Evolutionary conservation across 2,113 vertebrate species (phyloP).

Genomic region (Monopterus albus): DNA sequence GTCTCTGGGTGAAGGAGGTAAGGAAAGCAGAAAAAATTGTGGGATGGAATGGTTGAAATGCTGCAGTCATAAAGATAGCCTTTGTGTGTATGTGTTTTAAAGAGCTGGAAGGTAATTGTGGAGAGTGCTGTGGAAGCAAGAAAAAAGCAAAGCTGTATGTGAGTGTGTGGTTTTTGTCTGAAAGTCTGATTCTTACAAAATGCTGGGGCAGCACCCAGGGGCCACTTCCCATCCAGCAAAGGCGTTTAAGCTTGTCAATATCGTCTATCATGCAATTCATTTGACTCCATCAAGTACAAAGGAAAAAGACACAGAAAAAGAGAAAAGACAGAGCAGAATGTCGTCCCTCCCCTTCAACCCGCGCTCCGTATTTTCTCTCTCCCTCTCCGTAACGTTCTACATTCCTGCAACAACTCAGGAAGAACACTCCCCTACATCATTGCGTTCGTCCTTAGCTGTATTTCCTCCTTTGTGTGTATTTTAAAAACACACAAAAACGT

Average conservation of each 20-base stretch:
- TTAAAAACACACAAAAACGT: neutral
- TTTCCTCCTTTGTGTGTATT: neutral
- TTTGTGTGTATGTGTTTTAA: constrained; percentile 44
- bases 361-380: neutral
- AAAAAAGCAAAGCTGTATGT: constrained; percentile 50
- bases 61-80: constrained; percentile 65
- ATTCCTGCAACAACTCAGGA: neutral
- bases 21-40: constrained; percentile 45
- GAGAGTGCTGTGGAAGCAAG: constrained; percentile 63
- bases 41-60: constrained; percentile 61
- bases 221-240: constrained; percentile 59
- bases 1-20: constrained; percentile 68
- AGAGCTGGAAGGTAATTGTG: constrained; percentile 65
- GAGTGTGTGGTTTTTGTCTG: constrained; percentile 63
- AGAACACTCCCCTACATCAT: neutral
- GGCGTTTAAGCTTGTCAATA: constrained; percentile 66
- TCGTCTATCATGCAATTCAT: constrained; percentile 56
- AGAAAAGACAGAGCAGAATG: neutral
- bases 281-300: constrained; percentile 48
- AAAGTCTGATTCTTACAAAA: constrained; percentile 44
- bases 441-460: neutral
- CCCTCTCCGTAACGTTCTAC: neutral
- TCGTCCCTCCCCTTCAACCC: neutral
- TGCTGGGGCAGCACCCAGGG: constrained; percentile 58
- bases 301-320: constrained; percentile 17